Conservation (phyloP, 1,140 invertebrate species). For the Episyrphus balteatus region DNA sequence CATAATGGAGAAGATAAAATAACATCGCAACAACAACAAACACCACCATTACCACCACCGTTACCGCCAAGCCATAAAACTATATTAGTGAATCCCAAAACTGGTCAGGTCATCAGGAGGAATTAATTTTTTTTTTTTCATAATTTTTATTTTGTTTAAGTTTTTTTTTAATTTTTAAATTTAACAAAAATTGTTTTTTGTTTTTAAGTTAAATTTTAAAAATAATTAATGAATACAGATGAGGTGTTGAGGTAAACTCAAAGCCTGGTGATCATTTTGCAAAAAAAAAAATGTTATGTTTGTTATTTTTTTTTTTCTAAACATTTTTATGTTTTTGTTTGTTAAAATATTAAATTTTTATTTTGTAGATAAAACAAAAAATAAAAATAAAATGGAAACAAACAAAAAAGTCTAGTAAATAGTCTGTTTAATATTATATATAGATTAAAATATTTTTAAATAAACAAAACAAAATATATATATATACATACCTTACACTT, state of each 20-base stretch:
- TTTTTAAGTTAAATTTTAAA: too few relatives aligned
- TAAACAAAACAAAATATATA: constrained; percentile 8
- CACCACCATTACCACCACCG: constrained; percentile 3
- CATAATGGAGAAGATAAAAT: not conserved
- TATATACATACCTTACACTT: constrained; percentile 21
- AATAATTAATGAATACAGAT: too few relatives aligned
- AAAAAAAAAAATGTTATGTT: too few relatives aligned
- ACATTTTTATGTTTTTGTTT: too few relatives aligned
- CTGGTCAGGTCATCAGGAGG: constrained; percentile 25
- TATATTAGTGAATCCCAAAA: constrained; percentile 35
- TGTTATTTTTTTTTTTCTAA: too few relatives aligned
- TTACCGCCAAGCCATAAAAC: constrained; percentile 19
- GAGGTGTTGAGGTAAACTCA: too few relatives aligned
- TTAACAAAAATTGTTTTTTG: too few relatives aligned
- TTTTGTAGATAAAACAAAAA: too few relatives aligned
- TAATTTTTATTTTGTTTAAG: constrained; percentile 20
- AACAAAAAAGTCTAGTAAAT: too few relatives aligned
- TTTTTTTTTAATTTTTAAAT: constrained; percentile 12
- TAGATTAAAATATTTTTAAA: constrained; percentile 2
- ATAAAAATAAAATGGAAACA: too few relatives aligned
- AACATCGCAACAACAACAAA: constrained; percentile 3
- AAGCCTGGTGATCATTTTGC: too few relatives aligned
- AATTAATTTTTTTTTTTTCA: constrained; percentile 19
- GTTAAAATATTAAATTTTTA: too few relatives aligned
- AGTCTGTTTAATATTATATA: not conserved